Evolutionary conservation across 2,888 invertebrate genomes (phyloP).

Genomic region (Zygaena filipendulae): DNA sequence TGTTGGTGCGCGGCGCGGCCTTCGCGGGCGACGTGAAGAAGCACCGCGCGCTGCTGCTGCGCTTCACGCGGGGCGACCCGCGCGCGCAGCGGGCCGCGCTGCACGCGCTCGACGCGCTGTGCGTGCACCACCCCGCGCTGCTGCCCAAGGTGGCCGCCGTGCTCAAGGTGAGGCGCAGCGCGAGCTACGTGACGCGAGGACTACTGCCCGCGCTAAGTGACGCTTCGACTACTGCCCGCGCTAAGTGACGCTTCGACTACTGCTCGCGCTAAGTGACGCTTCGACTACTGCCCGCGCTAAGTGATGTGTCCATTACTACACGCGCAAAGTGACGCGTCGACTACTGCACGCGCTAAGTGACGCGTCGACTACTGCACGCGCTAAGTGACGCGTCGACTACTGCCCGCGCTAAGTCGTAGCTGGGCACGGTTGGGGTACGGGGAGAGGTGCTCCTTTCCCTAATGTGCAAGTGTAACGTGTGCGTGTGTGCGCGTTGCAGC

Average conservation of each 20-base stretch:
- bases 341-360: too few relatives aligned
- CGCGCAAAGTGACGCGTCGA: too few relatives aligned
- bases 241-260: conserved; percentile 76
- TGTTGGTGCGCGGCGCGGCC: conserved; percentile 78
- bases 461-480: too few relatives aligned
- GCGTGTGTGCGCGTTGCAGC: too few relatives aligned
- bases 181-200: neutral
- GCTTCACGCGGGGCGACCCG: conserved; percentile 80
- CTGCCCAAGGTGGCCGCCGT: conserved; percentile 91
- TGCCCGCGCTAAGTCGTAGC: too few relatives aligned
- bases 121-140: conserved; percentile 81
- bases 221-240: conserved; percentile 71
- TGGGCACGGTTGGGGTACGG: too few relatives aligned
- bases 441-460: too few relatives aligned
- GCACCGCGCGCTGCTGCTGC: conserved; percentile 81
- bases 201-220: conserved; percentile 51
- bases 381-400: too few relatives aligned
- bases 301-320: conserved; percentile 86
- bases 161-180: conserved; percentile 70
- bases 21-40: conserved; percentile 77
- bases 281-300: conserved; percentile 60
- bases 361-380: too few relatives aligned
- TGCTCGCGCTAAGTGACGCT: conserved; percentile 69
- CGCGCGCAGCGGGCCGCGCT: conserved; percentile 93
- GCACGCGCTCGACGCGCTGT: conserved; percentile 94